Evolutionary conservation across 2,888 invertebrate genomes (phyloP).

Genomic region (Cinara cedri): DNA sequence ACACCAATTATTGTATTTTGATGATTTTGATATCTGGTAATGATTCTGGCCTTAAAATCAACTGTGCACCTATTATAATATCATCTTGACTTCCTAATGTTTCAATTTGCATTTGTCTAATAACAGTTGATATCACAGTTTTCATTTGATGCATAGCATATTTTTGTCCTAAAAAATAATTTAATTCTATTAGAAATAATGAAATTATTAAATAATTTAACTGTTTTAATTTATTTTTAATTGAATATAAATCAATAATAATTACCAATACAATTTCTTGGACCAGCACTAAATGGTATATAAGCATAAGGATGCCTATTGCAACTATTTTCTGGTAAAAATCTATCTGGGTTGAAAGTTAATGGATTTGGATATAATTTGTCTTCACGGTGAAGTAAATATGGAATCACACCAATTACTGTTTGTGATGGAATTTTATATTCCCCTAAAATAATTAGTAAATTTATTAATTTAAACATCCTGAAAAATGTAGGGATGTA

Average conservation of each 20-base stretch:
- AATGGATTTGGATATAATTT: conserved; percentile 64
- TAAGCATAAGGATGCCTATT: conserved; percentile 64
- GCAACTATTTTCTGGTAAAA: conserved; percentile 63
- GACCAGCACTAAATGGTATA: conserved; percentile 65
- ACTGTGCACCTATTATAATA: conserved; percentile 41
- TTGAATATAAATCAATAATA: neutral
- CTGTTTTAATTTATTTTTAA: neutral
- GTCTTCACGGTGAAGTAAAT: conserved; percentile 62
- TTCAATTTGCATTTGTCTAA: conserved; percentile 59
- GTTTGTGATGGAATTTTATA: conserved; percentile 60
- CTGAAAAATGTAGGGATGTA: too few relatives aligned
- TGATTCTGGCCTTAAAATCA: conserved; percentile 50
- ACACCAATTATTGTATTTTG: neutral
- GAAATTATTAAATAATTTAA: neutral
- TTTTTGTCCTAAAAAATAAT: conserved; percentile 60
- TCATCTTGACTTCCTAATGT: conserved; percentile 59
- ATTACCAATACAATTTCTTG: conserved; percentile 64
- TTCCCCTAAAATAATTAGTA: conserved; percentile 46
- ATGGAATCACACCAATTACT: conserved; percentile 60
- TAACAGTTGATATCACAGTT: conserved; percentile 59
- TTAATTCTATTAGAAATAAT: too few relatives aligned
- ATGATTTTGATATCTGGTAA: conserved; percentile 44
- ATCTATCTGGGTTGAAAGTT: conserved; percentile 64
- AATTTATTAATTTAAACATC: neutral
- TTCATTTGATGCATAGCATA: conserved; percentile 61